phyloP scores from a whole-genome alignment of 2,113 vertebrate genomes.

The Actinemys pallida region DNA sequence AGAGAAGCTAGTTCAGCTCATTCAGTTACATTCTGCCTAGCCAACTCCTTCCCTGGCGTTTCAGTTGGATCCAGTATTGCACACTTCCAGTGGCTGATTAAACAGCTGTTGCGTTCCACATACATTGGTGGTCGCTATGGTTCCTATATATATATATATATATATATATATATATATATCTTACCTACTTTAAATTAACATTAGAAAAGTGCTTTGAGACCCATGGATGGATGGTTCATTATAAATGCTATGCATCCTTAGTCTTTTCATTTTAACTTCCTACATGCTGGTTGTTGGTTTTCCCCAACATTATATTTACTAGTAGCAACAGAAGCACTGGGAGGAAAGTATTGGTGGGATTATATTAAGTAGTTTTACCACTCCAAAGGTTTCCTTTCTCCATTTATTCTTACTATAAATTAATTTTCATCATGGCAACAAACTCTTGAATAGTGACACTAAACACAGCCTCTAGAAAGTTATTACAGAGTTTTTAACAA shows the following conservation, averaged over 20 bases:
- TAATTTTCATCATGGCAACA: background rate
- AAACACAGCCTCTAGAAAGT: background rate
- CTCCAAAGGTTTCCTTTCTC: background rate
- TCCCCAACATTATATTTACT: background rate
- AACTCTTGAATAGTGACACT: background rate
- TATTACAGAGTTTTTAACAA: background rate
- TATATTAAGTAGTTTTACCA: background rate
- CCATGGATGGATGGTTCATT: background rate
- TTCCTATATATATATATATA: background rate
- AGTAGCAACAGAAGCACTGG: background rate
- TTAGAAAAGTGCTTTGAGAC: background rate
- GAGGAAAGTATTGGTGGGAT: background rate
- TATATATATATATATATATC: too few relatives aligned
- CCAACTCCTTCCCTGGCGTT: background rate
- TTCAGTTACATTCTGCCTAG: background rate
- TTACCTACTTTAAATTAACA: background rate
- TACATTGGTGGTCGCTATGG: background rate
- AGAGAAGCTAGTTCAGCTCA: background rate
- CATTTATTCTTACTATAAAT: background rate
- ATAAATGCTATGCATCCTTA: background rate
- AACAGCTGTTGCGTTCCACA: background rate
- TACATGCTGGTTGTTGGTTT: background rate
- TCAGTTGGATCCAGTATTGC: slow-evolving; percentile 6
- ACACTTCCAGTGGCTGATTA: background rate
- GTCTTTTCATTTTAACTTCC: background rate